A percentile compares a stretch with the other conserved stretches of the same genome.
Conservation (phyloP, 2,113 vertebrate genomes). For the Gambusia holbrooki region DNA sequence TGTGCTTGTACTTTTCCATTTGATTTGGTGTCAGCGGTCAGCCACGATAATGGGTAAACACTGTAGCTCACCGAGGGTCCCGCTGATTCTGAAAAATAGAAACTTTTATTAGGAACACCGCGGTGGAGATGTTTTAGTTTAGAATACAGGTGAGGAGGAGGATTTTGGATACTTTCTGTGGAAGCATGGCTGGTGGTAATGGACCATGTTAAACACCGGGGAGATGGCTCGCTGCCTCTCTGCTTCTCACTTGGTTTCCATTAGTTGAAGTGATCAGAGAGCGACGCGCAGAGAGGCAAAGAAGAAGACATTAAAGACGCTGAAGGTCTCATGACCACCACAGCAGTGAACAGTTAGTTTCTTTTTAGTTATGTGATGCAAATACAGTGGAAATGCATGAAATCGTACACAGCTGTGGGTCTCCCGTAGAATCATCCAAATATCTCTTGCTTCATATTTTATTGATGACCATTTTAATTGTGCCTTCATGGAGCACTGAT, state of each 20-base stretch:
- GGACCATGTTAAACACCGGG: slow-evolving; percentile 8
- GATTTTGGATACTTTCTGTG: slow-evolving; percentile 13
- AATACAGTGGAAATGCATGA: not conserved
- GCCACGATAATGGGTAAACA: slow-evolving; percentile 45
- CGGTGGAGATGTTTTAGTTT: slow-evolving; percentile 4
- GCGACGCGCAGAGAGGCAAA: slow-evolving; percentile 30
- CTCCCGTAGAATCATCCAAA: not conserved
- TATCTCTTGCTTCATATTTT: not conserved
- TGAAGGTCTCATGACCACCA: not conserved
- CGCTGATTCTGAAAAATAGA: slow-evolving; percentile 1
- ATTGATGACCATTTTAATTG: too few relatives aligned
- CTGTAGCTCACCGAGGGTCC: slow-evolving; percentile 13
- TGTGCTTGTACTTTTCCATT: slow-evolving; percentile 56
- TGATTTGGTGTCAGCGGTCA: slow-evolving; percentile 62
- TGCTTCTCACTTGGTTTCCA: slow-evolving; percentile 31
- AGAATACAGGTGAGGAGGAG: not conserved
- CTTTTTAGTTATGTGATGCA: slow-evolving; percentile 5
- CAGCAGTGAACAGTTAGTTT: not conserved
- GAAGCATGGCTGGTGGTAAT: slow-evolving; percentile 1
- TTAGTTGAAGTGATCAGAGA: slow-evolving; percentile 46
- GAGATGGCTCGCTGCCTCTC: slow-evolving; percentile 22
- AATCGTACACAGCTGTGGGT: not conserved
- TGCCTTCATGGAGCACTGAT: too few relatives aligned
- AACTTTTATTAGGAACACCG: slow-evolving; percentile 25
- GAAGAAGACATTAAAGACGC: not conserved